Evolutionary conservation across 2,888 invertebrate genomes (phyloP).

Genomic region (Caenorhabditis virilis): DNA sequence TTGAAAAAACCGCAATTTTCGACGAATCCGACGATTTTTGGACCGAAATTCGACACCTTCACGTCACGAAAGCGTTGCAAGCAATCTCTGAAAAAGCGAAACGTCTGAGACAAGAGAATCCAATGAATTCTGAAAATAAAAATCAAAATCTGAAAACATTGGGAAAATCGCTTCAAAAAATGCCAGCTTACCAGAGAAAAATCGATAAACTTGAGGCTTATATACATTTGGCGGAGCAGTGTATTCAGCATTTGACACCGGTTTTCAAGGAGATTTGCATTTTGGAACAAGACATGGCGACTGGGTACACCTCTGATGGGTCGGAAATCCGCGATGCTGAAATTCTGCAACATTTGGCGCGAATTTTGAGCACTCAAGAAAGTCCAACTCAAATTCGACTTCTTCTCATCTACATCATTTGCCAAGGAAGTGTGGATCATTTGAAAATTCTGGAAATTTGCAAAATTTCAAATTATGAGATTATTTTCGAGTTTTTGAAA

Average conservation of each 20-base stretch:
- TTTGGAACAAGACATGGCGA: conserved; percentile 28
- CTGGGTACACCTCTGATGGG: conserved; percentile 16
- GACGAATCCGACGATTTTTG: conserved; percentile 15
- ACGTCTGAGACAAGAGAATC: background rate
- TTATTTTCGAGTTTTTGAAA: too few species aligned
- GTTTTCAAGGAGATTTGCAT: conserved; percentile 11
- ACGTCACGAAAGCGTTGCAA: conserved; percentile 12
- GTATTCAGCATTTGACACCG: conserved; percentile 4
- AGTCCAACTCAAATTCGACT: conserved; percentile 13
- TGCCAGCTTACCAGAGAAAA: conserved; percentile 12
- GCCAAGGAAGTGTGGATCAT: conserved; percentile 19
- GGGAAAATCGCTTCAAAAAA: conserved; percentile 6
- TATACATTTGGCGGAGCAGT: conserved; percentile 7
- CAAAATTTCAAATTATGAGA: background rate
- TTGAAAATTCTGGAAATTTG: background rate
- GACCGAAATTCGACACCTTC: conserved; percentile 20
- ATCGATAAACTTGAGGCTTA: background rate
- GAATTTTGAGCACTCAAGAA: background rate
- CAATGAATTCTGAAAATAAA: conserved; percentile 1
- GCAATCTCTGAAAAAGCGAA: conserved; percentile 5
- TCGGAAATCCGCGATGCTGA: conserved; percentile 7
- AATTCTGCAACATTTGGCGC: conserved; percentile 2
- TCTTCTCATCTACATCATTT: conserved; percentile 25
- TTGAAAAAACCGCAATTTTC: conserved; percentile 3
- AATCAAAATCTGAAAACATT: too few species aligned